Evolutionary conservation across 2,113 vertebrate species (phyloP).

Genomic region (Odobenus rosmarus): DNA sequence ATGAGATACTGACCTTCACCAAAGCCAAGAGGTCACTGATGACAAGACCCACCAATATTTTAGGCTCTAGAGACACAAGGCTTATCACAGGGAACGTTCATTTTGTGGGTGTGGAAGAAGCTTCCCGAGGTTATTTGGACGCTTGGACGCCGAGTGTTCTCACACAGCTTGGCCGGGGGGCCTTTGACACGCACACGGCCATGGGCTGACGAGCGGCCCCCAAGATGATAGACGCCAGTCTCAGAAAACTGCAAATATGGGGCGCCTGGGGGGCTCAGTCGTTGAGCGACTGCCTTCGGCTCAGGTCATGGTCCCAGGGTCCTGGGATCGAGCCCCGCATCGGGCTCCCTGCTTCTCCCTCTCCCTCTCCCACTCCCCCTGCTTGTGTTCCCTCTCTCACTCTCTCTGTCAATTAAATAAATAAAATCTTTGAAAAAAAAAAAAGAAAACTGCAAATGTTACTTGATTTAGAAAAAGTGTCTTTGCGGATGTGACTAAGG

Average conservation of each 20-base stretch:
- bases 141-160: fast-evolving
- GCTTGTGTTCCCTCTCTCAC: no score
- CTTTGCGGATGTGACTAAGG: not conserved
- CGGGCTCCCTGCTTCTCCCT: no score
- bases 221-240: not conserved
- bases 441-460: not conserved
- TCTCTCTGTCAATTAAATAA: no score
- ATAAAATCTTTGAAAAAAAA: no score
- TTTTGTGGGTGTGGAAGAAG: not conserved
- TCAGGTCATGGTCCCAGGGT: no score
- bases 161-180: not conserved
- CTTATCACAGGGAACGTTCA: fast-evolving
- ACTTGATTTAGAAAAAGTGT: not conserved
- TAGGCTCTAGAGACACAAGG: fast-evolving
- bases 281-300: no score
- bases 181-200: fast-evolving
- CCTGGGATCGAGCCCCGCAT: no score
- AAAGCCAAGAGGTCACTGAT: not conserved
- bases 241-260: not conserved
- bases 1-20: not conserved
- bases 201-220: not conserved
- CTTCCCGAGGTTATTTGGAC: fast-evolving
- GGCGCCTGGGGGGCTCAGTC: no score
- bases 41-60: not conserved
- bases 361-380: no score